A percentile compares a stretch with the other conserved stretches of the same genome.
Evolutionary conservation across 2,113 vertebrate genomes (phyloP).

Genomic region (Piprites chloris): DNA sequence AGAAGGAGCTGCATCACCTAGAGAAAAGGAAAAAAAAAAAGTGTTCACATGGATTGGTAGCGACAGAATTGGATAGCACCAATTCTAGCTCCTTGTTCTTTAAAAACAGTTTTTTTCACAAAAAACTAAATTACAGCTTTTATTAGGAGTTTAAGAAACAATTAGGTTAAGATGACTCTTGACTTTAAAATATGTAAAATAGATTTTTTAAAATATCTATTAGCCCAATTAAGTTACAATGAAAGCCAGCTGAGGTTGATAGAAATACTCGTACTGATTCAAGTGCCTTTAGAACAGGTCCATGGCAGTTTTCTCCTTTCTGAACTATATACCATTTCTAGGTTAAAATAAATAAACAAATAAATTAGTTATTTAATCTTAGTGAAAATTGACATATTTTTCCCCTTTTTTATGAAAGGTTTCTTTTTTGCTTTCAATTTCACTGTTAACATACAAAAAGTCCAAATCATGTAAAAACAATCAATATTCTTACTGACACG

Average conservation of each 20-base stretch:
- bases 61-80: neutral
- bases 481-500: neutral
- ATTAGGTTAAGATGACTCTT: neutral
- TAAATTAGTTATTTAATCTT: neutral
- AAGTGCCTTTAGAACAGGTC: neutral
- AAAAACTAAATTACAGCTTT: neutral
- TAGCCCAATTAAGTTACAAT: neutral
- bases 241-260: neutral
- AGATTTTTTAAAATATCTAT: neutral
- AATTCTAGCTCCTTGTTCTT: neutral
- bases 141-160: neutral
- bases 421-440: neutral
- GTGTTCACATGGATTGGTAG: rapidly evolving
- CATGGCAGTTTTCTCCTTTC: neutral
- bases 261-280: neutral
- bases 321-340: neutral
- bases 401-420: neutral
- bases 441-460: neutral
- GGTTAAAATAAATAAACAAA: neutral
- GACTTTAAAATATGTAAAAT: too few species aligned
- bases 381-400: neutral
- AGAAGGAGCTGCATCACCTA: neutral
- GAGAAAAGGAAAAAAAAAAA: neutral
- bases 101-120: neutral
- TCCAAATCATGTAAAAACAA: rapidly evolving